Evolutionary conservation across 2,888 invertebrate genomes (phyloP).

Genomic region (Nebria salina): DNA sequence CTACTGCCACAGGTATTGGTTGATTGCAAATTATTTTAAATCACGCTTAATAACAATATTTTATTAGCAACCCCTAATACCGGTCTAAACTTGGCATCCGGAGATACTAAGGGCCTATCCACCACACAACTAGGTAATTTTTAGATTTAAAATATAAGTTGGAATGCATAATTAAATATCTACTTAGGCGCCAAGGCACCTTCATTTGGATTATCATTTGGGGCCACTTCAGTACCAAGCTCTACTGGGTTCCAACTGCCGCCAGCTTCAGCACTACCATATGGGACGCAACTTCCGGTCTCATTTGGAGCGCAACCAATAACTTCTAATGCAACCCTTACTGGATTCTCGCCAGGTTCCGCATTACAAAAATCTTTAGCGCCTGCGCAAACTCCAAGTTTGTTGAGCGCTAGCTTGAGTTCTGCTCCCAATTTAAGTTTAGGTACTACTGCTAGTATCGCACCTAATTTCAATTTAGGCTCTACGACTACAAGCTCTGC

Average conservation of each 20-base stretch:
- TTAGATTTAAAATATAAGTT: slow-evolving; percentile 40
- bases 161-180: slow-evolving; percentile 49
- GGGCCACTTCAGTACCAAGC: slow-evolving; percentile 42
- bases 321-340: slow-evolving; percentile 31
- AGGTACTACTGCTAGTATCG: slow-evolving; percentile 49
- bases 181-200: slow-evolving; percentile 33
- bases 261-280: slow-evolving; percentile 24
- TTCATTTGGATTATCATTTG: slow-evolving; percentile 47
- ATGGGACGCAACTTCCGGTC: slow-evolving; percentile 23
- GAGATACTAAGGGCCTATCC: slow-evolving; percentile 33
- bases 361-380: slow-evolving; percentile 28
- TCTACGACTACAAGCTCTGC: slow-evolving; percentile 43
- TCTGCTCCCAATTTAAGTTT: slow-evolving; percentile 50
- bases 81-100: slow-evolving; percentile 43
- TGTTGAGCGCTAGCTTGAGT: slow-evolving; percentile 30
- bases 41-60: slow-evolving; percentile 5
- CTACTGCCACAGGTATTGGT: slow-evolving; percentile 60
- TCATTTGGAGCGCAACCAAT: slow-evolving; percentile 21
- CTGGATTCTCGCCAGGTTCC: slow-evolving; percentile 50
- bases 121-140: slow-evolving; percentile 13
- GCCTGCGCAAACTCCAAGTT: slow-evolving; percentile 34
- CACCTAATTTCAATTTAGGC: slow-evolving; percentile 49
- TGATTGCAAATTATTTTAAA: slow-evolving; percentile 48
- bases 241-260: slow-evolving; percentile 41
- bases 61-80: slow-evolving; percentile 36